A percentile compares a stretch with the other conserved stretches of the same genome.
Conservation (phyloP, 2,797 vertebrate genomes). For the Rhinophrynus dorsalis region DNA sequence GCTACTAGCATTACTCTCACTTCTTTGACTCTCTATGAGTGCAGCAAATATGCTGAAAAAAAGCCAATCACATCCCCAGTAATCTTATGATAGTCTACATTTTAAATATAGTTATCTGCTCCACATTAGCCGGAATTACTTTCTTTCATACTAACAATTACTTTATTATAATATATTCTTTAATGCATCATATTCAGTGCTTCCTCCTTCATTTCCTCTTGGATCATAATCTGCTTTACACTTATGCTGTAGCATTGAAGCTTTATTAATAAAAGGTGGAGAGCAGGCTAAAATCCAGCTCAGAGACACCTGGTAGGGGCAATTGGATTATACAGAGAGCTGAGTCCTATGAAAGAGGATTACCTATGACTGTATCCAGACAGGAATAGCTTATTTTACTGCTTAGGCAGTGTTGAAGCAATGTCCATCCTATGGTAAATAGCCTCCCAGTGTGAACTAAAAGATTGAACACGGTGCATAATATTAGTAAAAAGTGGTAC, state of each 20-base stretch:
- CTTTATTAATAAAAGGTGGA: too few species aligned
- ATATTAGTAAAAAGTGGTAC: too few species aligned
- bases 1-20: too few species aligned
- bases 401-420: background rate
- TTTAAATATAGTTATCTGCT: too few species aligned
- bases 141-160: background rate
- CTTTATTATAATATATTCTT: background rate
- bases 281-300: too few species aligned
- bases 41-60: too few species aligned
- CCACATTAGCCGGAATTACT: background rate
- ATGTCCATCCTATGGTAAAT: background rate
- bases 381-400: too few species aligned
- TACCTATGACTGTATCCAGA: background rate
- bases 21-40: too few species aligned
- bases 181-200: background rate
- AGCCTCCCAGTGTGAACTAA: background rate
- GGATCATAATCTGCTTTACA: background rate
- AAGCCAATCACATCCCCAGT: background rate
- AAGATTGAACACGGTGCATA: background rate
- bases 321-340: background rate
- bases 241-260: background rate
- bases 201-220: background rate
- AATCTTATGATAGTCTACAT: background rate
- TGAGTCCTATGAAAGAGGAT: background rate
- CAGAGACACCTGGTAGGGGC: background rate